Evolutionary conservation across 2,113 vertebrate genomes (phyloP), one percentile per base, ranked within the genome.

Genomic region (Campylomormyrus tamandua): DNA sequence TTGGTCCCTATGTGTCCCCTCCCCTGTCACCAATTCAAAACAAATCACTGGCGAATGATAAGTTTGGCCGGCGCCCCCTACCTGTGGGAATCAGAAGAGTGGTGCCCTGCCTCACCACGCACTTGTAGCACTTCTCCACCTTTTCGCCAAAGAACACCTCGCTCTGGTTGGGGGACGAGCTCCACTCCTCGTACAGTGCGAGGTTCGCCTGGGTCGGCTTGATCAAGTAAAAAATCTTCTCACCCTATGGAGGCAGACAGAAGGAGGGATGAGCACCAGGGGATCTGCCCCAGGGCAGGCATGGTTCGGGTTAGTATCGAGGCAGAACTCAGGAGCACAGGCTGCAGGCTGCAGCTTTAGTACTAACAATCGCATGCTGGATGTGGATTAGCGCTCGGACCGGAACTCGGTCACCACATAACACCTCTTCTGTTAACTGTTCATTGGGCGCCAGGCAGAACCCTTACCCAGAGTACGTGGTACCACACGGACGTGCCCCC

Each of bases 401-500:
- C 5, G 15, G 74, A 42, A 80, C 74, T 80, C 3, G 83, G 48
- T 27, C 83, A 27, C 7, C 45, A 86, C 45, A 15, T 49, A 27
- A 86, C 10, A 56, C 46, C 17, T 45, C 50, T 50, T 7, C n/a
- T 49, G 84, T 13, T 49, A 31, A 24, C 19, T 13, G 83, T 52
- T 24, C n/a, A 52, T 3, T 45, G 48, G 84, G n/a, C 1, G n/a
- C 7, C 50, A 52, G 11, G 86, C 50, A 39, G 27, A 87, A 7
- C 86, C 24, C 97, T 94, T 95, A 99, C 98, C 98, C 98, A 99
- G 90, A 99, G 97, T 92, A 99, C 98, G 46, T 99, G 98, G 94
- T 99, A 99, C 98, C 98, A 99, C 91, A 99, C 98, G 42, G 98
- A 99, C 42, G 98, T 99, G 91, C 98, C 98, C 80, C 98, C 98